Evolutionary conservation across 2,797 vertebrate genomes (phyloP).

Genomic region (Epinephelus coioides): DNA sequence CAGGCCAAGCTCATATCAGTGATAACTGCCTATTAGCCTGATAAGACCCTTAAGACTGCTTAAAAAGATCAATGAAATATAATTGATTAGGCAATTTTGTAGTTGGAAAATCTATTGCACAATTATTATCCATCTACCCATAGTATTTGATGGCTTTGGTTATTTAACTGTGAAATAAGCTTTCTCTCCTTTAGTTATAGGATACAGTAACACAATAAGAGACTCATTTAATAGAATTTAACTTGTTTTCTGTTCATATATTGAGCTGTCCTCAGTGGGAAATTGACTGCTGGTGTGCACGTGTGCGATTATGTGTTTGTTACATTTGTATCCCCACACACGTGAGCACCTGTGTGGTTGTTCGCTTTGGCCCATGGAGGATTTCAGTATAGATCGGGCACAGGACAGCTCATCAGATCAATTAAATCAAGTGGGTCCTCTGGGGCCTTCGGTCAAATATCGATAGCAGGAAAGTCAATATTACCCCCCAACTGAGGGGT

Average conservation of each 20-base stretch:
- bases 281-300: constrained; percentile 4
- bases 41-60: constrained; percentile 34
- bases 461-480: constrained; percentile 64
- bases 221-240: constrained; percentile 14
- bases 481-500: constrained; percentile 48
- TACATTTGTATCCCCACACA: background rate
- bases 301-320: background rate
- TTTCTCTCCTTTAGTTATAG: background rate
- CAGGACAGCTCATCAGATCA: constrained; percentile 57
- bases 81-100: constrained; percentile 32
- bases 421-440: constrained; percentile 54
- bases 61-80: constrained; percentile 30
- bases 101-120: constrained; percentile 25
- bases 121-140: constrained; percentile 39
- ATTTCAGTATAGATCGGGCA: constrained; percentile 65
- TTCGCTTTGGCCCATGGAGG: constrained; percentile 32
- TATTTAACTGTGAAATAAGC: constrained; percentile 23
- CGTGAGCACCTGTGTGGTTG: constrained; percentile 25
- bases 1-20: background rate
- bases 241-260: constrained; percentile 17
- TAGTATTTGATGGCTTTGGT: constrained; percentile 5
- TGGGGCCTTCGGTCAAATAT: constrained; percentile 63
- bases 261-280: constrained; percentile 8
- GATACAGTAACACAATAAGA: constrained; percentile 7
- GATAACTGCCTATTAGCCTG: constrained; percentile 19